Conservation (phyloP, 2,797 vertebrate species). For the Valencia hispanica region DNA sequence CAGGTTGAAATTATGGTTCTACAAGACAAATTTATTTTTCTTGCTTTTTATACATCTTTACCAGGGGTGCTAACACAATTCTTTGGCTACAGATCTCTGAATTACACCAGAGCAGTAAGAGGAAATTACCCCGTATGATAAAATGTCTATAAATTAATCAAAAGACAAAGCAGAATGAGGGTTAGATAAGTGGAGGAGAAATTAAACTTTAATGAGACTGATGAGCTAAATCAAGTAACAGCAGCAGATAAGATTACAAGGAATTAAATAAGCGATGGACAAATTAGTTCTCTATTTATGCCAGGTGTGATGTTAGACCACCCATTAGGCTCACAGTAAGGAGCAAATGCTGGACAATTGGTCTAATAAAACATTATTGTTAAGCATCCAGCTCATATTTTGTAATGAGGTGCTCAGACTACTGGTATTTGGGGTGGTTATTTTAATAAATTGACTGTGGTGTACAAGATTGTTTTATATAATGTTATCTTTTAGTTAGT, state of each 20-base stretch:
- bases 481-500: background rate
- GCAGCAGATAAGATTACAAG: constrained; percentile 3
- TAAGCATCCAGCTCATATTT: background rate
- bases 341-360: background rate
- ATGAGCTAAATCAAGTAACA: constrained; percentile 17
- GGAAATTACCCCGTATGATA: constrained; percentile 8
- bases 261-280: constrained; percentile 2
- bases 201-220: constrained; percentile 32
- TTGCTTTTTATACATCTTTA: background rate
- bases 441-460: background rate
- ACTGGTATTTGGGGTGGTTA: background rate
- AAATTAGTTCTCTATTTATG: background rate
- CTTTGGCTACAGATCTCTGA: background rate
- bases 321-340: background rate
- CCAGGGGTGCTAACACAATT: background rate
- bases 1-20: no score
- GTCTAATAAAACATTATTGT: background rate
- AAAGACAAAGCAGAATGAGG: background rate
- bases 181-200: constrained; percentile 13
- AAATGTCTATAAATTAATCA: constrained; percentile 28
- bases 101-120: background rate
- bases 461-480: background rate
- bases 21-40: background rate
- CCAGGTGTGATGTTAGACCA: constrained; percentile 1
- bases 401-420: background rate